Evolutionary conservation across 2,113 vertebrate genomes (phyloP).

Genomic region (Paratilapia polleni): DNA sequence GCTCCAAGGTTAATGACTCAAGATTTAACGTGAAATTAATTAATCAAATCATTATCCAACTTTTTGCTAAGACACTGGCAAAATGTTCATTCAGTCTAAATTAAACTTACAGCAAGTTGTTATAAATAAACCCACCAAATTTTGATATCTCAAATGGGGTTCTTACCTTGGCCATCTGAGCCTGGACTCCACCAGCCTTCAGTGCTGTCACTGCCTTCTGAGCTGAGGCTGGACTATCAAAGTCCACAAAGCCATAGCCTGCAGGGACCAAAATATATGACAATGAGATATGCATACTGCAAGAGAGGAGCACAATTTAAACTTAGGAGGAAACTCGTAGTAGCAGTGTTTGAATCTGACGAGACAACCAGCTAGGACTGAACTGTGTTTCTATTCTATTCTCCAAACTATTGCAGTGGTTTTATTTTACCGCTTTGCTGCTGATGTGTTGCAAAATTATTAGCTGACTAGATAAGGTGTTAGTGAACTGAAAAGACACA

Average conservation of each 20-base stretch:
- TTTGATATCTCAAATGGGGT: background rate
- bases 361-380: background rate
- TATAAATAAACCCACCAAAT: background rate
- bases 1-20: constrained; percentile 17
- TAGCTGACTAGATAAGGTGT: background rate
- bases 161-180: constrained; percentile 96
- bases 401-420: no score
- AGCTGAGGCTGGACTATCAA: constrained; percentile 89
- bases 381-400: no score
- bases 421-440: background rate
- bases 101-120: background rate
- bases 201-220: constrained; percentile 91
- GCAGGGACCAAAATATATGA: constrained; percentile 44
- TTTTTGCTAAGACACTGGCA: constrained; percentile 13
- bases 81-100: background rate
- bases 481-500: background rate
- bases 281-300: constrained; percentile 6
- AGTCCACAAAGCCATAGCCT: constrained; percentile 96
- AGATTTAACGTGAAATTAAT: constrained; percentile 7
- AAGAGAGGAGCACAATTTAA: background rate
- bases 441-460: constrained; percentile 7
- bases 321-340: constrained; percentile 1
- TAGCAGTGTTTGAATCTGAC: background rate
- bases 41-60: background rate
- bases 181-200: constrained; percentile 91